Evolutionary conservation across 2,888 invertebrate species (phyloP), one percentile per base, ranked within the genome.

Genomic region (Lobophora halterata): DNA sequence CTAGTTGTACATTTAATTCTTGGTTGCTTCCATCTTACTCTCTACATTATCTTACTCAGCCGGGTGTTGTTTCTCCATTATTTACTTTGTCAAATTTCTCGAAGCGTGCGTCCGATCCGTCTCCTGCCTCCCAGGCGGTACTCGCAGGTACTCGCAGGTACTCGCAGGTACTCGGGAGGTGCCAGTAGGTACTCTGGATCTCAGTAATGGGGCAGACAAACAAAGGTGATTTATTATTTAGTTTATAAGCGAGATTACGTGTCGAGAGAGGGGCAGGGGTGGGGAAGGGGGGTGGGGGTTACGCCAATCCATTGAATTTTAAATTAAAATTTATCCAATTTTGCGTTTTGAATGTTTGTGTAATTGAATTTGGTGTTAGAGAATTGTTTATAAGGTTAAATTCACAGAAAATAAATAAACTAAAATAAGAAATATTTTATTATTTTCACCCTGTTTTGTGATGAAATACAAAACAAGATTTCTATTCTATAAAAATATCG

Each of bases 211-310:
- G 24, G 11, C 16, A 18, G 45, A 50, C 40, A 48, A 52, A 52
- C 56, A 43, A 28, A 51, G 36, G 55, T 59, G 49, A 58, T 67
- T 61, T 60, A 67, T 68, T 63, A 65, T 68, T 68, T 55, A 66
- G 46, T 56, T 49, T 47, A 54, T 59, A 60, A 58, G 58, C 24
- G 45, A 29, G 26, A 36, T 44, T 20, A 45, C 41, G 35, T 48
- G 41, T 48, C 17, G 17, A 17, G 1, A 5, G 17, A n/a, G 17
- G 5, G 17, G 17, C 6, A 5, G 3, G 17, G 5, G 5, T 5
- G 17, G 3, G 5, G 17, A 14, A 20, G 12, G 7, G 13, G 14
- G 27, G 8, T 7, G 12, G 14, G 33, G 13, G 24, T 12, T 10
- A 5, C 6, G 34, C 41, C 41, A 12, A 38, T 30, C 11, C 23